These are phyloP conservation scores for Lasaia peninsularis DNA, from an alignment of 1,140 invertebrate genomes.

Conservation along the genomic window DNA sequence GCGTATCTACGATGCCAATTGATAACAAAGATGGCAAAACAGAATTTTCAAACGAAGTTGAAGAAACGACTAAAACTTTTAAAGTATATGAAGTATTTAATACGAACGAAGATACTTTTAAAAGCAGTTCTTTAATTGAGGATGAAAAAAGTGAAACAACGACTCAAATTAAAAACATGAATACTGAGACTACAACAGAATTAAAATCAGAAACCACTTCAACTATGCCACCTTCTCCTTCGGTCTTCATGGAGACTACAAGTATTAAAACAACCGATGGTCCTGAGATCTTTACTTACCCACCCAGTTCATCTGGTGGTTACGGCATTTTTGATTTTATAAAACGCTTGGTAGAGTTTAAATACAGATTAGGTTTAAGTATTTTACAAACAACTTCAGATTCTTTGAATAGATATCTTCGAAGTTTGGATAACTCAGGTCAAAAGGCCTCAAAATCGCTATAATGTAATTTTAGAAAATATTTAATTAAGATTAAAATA, in stretches of 20 bases:
- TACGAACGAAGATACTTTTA: conserved; percentile 29
- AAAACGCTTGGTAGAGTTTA: conserved; percentile 69
- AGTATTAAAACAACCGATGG: conserved; percentile 35
- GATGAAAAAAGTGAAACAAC: conserved; percentile 38
- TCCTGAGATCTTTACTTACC: conserved; percentile 60
- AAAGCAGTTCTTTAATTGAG: conserved; percentile 26
- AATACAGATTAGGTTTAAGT: conserved; percentile 67
- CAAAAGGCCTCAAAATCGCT: conserved; percentile 32
- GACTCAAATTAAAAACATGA: conserved; percentile 42
- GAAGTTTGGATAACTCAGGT: conserved; percentile 52
- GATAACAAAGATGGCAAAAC: conserved; percentile 40
- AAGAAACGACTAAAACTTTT: conserved; percentile 56
- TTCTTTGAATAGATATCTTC: conserved; percentile 64
- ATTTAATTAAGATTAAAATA: not conserved
- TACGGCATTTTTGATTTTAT: conserved; percentile 61
- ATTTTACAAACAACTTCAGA: conserved; percentile 70
- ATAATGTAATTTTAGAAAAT: conserved; percentile 2
- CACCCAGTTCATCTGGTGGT: conserved; percentile 39
- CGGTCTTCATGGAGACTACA: conserved; percentile 35
- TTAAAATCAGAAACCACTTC: conserved; percentile 50
- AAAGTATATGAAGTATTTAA: conserved; percentile 62
- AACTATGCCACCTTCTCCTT: conserved; percentile 41
- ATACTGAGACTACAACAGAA: conserved; percentile 62
- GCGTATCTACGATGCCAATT: conserved; percentile 55
- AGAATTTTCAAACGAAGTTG: conserved; percentile 43